Percentiles rank a stretch among this genome's conserved stretches.
These are phyloP conservation scores for Rhinogobio ventralis DNA, from an alignment of 2,797 vertebrate genomes.

Conservation along the genomic window DNA sequence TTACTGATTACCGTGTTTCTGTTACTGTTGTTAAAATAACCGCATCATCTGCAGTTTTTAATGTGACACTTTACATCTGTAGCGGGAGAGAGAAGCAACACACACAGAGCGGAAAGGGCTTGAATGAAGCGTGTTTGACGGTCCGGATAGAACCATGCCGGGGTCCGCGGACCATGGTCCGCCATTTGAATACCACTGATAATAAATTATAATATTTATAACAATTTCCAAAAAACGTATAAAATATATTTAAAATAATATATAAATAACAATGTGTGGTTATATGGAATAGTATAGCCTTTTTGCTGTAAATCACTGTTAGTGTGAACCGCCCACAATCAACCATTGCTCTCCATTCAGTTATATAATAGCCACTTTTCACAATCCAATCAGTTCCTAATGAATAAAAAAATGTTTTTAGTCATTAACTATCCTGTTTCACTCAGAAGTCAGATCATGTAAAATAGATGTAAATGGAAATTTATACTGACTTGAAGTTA, in stretches of 20 bases:
- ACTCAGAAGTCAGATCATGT: background rate
- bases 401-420: background rate
- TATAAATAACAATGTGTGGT: too few species aligned
- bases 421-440: background rate
- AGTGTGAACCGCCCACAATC: background rate
- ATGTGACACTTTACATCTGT: too few species aligned
- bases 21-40: background rate
- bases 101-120: too few species aligned
- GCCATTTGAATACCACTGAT: too few species aligned
- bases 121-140: too few species aligned
- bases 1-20: too few species aligned
- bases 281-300: too few species aligned
- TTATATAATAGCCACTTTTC: background rate
- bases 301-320: too few species aligned
- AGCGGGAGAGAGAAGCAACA: too few species aligned
- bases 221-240: background rate
- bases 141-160: too few species aligned
- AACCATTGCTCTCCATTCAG: background rate
- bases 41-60: too few species aligned
- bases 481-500: background rate
- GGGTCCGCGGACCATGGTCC: too few species aligned
- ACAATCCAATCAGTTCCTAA: background rate
- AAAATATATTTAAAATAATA: background rate
- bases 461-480: background rate
- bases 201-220: background rate